Percentiles rank a stretch among this genome's conserved stretches.
Evolutionary conservation across 1,140 invertebrate genomes (phyloP).

Genomic region (Apis dorsata): DNA sequence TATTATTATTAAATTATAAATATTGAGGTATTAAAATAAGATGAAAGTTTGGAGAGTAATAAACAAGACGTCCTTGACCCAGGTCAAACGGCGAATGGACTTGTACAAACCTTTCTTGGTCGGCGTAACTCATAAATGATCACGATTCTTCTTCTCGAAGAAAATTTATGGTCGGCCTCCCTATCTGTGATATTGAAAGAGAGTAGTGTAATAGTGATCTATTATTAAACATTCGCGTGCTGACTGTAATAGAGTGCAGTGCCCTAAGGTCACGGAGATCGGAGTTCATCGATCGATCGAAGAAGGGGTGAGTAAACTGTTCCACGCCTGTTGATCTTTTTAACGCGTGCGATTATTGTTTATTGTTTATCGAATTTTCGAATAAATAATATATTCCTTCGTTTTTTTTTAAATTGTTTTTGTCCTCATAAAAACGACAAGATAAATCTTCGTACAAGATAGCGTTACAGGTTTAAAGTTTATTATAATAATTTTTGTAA

Average conservation of each 20-base stretch:
- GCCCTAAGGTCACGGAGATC: slow-evolving; percentile 5
- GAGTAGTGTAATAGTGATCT: slow-evolving; percentile 14
- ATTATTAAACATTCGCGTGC: slow-evolving; percentile 43
- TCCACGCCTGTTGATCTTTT: background rate
- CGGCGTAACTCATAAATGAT: slow-evolving; percentile 2
- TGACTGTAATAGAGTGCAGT: slow-evolving; percentile 33
- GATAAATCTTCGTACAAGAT: no score
- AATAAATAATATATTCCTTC: no score
- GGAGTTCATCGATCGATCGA: slow-evolving; percentile 38
- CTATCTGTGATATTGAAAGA: background rate
- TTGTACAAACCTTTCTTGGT: background rate
- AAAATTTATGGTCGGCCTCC: background rate
- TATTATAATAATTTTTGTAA: no score
- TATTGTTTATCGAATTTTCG: background rate
- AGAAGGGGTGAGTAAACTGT: slow-evolving; percentile 29
- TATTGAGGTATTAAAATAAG: background rate
- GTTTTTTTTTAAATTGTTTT: no score
- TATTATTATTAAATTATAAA: background rate
- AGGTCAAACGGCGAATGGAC: slow-evolving; percentile 14
- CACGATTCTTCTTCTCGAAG: background rate
- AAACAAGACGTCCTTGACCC: slow-evolving; percentile 27
- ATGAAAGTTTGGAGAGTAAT: background rate
- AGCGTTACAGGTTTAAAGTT: no score
- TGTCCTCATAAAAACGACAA: no score
- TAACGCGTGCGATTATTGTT: background rate